These are phyloP conservation scores for Tachysurus fulvidraco DNA, from an alignment of 2,113 vertebrate genomes.

Conservation along the genomic window DNA sequence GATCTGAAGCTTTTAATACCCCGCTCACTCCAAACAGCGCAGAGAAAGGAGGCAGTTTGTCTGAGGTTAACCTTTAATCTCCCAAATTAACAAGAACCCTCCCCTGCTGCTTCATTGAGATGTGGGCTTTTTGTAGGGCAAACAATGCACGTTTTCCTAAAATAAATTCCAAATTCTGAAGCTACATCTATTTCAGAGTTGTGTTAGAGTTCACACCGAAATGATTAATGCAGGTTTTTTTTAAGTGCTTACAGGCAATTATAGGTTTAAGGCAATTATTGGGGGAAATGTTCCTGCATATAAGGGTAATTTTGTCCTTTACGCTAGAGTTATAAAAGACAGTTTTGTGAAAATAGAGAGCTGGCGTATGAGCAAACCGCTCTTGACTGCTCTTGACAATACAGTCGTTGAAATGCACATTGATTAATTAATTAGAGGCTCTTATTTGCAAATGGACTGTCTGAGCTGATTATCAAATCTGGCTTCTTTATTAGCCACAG, in stretches of 20 bases:
- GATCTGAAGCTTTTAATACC: slow-evolving; percentile 46
- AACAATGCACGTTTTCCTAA: slow-evolving; percentile 36
- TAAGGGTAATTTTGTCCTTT: slow-evolving; percentile 27
- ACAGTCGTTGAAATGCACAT: slow-evolving; percentile 74
- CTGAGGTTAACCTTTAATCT: slow-evolving; percentile 59
- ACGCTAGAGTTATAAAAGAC: slow-evolving; percentile 17
- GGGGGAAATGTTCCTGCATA: slow-evolving; percentile 12
- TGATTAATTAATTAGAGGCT: slow-evolving; percentile 77
- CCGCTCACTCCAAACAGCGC: slow-evolving; percentile 48
- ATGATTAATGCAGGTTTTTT: background rate
- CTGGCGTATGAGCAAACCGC: slow-evolving; percentile 61
- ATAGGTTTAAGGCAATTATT: slow-evolving; percentile 26
- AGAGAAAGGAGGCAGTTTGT: slow-evolving; percentile 54
- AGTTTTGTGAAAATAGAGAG: slow-evolving; percentile 28
- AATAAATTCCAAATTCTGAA: slow-evolving; percentile 26
- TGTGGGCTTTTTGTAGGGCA: slow-evolving; percentile 45
- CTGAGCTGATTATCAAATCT: slow-evolving; percentile 75
- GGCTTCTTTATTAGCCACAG: slow-evolving; percentile 72
- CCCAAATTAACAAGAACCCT: slow-evolving; percentile 55
- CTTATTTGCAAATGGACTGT: slow-evolving; percentile 79
- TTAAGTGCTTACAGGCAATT: slow-evolving; percentile 9
- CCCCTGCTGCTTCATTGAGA: slow-evolving; percentile 54
- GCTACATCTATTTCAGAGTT: slow-evolving; percentile 2
- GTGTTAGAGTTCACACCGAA: slow-evolving; percentile 1
- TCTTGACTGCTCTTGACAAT: slow-evolving; percentile 75